Evolutionary conservation across 1,140 invertebrate genomes (phyloP).

Genomic region (Diabrotica undecimpunctata): DNA sequence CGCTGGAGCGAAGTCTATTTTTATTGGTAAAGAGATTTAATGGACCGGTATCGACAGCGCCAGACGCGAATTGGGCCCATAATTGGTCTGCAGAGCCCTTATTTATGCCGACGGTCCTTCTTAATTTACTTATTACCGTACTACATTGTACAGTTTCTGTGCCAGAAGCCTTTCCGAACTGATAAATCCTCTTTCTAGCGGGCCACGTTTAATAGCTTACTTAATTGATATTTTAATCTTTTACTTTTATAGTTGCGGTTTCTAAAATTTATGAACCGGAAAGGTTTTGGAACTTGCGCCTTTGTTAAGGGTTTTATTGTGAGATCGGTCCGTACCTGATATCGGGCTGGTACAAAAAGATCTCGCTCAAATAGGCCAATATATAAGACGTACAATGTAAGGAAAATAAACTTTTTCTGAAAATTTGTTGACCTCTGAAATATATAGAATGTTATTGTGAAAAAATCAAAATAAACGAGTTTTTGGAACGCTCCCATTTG

Average conservation of each 20-base stretch:
- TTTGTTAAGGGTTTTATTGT: neutral
- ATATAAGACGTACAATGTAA: no score
- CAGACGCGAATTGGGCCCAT: constrained; percentile 27
- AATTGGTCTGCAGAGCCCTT: constrained; percentile 25
- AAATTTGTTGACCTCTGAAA: no score
- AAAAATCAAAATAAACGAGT: no score
- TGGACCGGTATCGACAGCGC: constrained; percentile 27
- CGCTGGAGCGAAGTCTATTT: constrained; percentile 20
- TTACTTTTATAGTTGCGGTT: constrained; percentile 1
- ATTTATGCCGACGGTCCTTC: constrained; percentile 29
- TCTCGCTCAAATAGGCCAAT: no score
- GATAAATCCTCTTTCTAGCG: constrained; percentile 12
- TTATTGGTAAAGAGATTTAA: constrained; percentile 29
- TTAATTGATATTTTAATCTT: constrained; percentile 18
- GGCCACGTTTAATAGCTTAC: neutral
- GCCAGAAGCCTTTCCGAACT: constrained; percentile 21
- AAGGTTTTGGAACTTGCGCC: neutral
- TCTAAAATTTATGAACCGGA: neutral
- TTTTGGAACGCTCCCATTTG: no score
- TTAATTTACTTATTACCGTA: constrained; percentile 33
- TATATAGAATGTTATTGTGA: no score
- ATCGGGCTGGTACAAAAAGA: no score
- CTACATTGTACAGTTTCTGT: constrained; percentile 22
- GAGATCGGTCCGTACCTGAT: neutral
- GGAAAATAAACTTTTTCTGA: no score